Conservation (phyloP, 2,113 vertebrate genomes). For the Rafetus swinhoei region DNA sequence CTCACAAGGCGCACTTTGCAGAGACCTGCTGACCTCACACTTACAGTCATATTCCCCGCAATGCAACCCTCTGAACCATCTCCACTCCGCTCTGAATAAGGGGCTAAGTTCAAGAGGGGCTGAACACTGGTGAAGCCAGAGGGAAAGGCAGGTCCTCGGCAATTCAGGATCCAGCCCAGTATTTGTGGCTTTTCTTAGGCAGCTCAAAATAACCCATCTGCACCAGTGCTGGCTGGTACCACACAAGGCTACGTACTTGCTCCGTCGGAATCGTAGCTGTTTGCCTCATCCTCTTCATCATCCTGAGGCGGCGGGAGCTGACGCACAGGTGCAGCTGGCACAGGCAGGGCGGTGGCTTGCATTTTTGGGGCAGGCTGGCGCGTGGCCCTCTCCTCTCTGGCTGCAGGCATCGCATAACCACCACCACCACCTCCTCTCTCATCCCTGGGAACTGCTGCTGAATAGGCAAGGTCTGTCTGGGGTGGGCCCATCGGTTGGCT, state of each 20-base stretch:
- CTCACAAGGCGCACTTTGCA: accelerated
- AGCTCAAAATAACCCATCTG: not conserved
- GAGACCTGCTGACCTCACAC: accelerated
- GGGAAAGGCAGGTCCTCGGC: too few species aligned
- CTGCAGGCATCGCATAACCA: not conserved
- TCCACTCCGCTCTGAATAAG: not conserved
- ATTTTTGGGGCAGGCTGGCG: constrained; percentile 72
- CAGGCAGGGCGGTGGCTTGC: not conserved
- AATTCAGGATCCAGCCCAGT: not conserved
- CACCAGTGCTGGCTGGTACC: accelerated
- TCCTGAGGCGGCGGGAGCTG: constrained; percentile 80
- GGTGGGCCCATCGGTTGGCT: constrained; percentile 18
- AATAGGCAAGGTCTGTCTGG: not conserved
- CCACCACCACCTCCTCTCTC: constrained; percentile 69
- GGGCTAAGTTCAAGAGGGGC: not conserved
- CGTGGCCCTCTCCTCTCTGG: constrained; percentile 79
- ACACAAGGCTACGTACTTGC: constrained; percentile 84
- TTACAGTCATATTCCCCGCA: accelerated
- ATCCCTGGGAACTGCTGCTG: constrained; percentile 67
- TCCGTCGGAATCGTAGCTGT: constrained; percentile 97
- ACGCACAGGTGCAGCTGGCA: constrained; percentile 27
- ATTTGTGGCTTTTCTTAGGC: not conserved
- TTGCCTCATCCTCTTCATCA: constrained; percentile 90
- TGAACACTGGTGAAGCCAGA: not conserved
- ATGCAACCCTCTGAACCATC: accelerated